These are phyloP conservation scores for Lutjanus argentimaculatus DNA, from an alignment of 2,797 vertebrate genomes.

Conservation along the genomic window DNA sequence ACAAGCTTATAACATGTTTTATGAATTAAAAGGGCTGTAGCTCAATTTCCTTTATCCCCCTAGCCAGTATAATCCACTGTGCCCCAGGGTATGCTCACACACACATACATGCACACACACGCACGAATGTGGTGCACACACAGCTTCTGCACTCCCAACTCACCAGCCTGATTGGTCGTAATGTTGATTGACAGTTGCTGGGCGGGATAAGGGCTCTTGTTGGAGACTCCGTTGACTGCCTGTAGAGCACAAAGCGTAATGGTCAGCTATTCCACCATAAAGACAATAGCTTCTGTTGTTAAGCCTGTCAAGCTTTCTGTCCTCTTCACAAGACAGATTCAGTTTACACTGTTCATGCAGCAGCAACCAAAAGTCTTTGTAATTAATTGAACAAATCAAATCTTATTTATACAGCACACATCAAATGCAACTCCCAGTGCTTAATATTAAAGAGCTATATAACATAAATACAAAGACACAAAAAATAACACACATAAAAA, in stretches of 20 bases:
- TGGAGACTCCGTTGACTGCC: constrained; percentile 94
- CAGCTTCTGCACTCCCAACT: constrained; percentile 49
- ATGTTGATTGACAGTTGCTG: constrained; percentile 96
- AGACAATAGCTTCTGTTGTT: constrained; percentile 18
- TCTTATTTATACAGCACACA: too few species aligned
- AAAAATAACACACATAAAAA: too few species aligned
- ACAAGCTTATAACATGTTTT: constrained; percentile 80
- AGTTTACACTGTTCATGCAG: not conserved
- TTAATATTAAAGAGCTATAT: too few species aligned
- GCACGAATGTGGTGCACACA: not conserved
- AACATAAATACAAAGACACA: too few species aligned
- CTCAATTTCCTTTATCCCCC: constrained; percentile 80
- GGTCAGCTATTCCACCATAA: constrained; percentile 31
- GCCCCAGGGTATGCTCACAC: constrained; percentile 57
- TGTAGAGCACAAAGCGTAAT: constrained; percentile 75
- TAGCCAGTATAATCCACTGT: constrained; percentile 67
- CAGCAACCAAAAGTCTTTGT: too few species aligned
- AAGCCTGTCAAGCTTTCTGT: not conserved
- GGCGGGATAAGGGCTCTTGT: constrained; percentile 93
- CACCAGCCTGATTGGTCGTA: constrained; percentile 97
- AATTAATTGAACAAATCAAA: too few species aligned
- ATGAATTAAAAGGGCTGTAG: constrained; percentile 81
- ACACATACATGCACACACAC: constrained; percentile 32
- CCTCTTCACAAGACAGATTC: not conserved
- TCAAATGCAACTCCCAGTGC: too few species aligned